Evolutionary conservation across 2,113 vertebrate species (phyloP), one percentile per base, ranked within the genome.

Genomic region (Solenodon paradoxus): DNA sequence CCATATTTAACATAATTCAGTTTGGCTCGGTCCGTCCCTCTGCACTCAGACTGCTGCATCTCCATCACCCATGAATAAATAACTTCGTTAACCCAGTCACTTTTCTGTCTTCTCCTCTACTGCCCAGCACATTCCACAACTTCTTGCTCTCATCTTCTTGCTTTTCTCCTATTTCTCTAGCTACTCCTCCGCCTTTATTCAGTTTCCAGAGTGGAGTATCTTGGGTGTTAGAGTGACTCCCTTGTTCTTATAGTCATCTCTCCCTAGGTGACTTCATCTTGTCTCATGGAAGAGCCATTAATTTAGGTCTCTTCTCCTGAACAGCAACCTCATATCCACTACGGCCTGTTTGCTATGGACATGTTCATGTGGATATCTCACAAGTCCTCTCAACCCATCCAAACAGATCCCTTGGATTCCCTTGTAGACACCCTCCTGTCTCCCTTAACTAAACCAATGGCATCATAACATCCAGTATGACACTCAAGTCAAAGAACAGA

Each of bases 181-280:
- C 74, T 81, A 83, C 30, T 61, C 19, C 20, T 93, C 63, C 63
- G 61, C 17, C 63, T 93, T 51, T 32, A 53, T 88, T 12, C 32
- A 8, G 22, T 90, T 94, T 94, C n/a, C 35, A 90, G 84, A 59
- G 59, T 90, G 6, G 15, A 45, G 16, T 53, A n/a, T 71, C 28
- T 63, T 95, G 59, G n/a, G 28, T 78, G 57, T 45, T 71, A 72
- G 55, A 38, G 66, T 74, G 47, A 8, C 30, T 26, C 63, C 38
- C 40, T 84, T 61, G 77, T n/a, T 63, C 77, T 69, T 88, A 10
- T 69, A 91, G 51, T 19, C 61, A 69, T 78, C 30, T 90, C 16
- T 90, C 28, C 72, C 64, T 85, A 64, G 19, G 55, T 85, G 74
- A 93, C 57, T 95, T 86, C 28, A 51, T 85, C 66, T 93, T 85